Conservation (phyloP, 2,797 vertebrate species). For the Acestrorhynchus altus region DNA sequence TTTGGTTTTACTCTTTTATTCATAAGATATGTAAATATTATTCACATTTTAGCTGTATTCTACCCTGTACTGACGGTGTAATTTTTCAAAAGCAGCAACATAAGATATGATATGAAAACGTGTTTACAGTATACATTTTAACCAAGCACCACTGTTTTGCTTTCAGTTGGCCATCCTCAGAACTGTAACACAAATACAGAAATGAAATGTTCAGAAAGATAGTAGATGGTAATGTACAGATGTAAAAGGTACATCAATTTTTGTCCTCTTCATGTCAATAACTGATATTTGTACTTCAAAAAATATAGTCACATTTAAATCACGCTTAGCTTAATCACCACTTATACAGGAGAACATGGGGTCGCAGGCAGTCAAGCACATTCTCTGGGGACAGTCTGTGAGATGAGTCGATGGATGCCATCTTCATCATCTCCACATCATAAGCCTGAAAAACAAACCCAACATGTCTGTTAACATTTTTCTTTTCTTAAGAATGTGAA, state of each 20-base stretch:
- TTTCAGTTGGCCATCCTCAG: neutral
- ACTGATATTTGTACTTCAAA: conserved; percentile 13
- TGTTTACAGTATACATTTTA: conserved; percentile 1
- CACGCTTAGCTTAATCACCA: conserved; percentile 39
- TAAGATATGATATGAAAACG: conserved; percentile 9
- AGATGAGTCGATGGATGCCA: conserved; percentile 33
- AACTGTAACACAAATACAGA: neutral
- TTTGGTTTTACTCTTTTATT: neutral
- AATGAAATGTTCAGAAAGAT: neutral
- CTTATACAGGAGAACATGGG: conserved; percentile 7
- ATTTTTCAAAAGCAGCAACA: neutral
- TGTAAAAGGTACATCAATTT: neutral
- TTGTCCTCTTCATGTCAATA: neutral
- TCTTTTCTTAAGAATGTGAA: too few species aligned
- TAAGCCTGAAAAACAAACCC: conserved; percentile 38
- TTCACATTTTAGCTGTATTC: neutral
- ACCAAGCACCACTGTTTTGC: conserved; percentile 1
- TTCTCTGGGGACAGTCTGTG: conserved; percentile 22
- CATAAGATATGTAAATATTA: neutral
- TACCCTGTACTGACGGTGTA: conserved; percentile 22
- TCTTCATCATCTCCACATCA: conserved; percentile 41
- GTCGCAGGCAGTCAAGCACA: conserved; percentile 22
- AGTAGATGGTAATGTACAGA: conserved; percentile 3
- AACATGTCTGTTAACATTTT: conserved; percentile 17
- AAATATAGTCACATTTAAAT: conserved; percentile 24